Evolutionary conservation across 2,113 vertebrate genomes (phyloP), one percentile per base, ranked within the genome.

Genomic region (Leuciscus idus): DNA sequence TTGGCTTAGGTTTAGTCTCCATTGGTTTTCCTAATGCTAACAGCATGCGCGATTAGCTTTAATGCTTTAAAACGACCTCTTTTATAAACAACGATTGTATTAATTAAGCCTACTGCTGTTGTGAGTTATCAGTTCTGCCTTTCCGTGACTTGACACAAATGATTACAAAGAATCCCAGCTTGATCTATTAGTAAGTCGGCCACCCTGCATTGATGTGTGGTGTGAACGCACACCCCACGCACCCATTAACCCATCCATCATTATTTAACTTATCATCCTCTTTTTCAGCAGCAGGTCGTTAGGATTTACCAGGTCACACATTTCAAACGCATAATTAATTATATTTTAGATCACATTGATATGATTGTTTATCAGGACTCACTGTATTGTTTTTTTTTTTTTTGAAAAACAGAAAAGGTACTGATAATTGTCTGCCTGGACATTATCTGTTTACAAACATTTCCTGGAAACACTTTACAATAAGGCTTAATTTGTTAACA

Each of bases 121-220:
- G 70, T 78, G 2, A 77, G 28, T 43, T 26, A 83, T 82, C 15
- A 57, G 73, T 75, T 59, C 10, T 36, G 59, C 39, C 3, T 85
- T 77, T 75, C 78, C 52, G 43, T 36, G 70, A 57, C 55, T 61
- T 52, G 76, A 21, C n/a, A 39, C 12, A 55, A 73, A 82, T 83
- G 12, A 90, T 86, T 61, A 36, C 55, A 23, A 50, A 88, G 68
- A 46, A 59, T 52, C 86, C 59, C 86, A 70, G 59, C 57, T 36
- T 66, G 86, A 84, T 78, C 6, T 74, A 72, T 86, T 78, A 64
- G 81, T 74, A 59, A 64, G 43, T 77, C 26, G 10, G 43, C 70
- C 12, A 30, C 13, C 59, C 50, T 80, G 19, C 46, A 23, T 21
- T 48, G 64, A 72, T 26, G 48, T 48, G 33, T 50, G 26, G 28